phyloP scores from a whole-genome alignment of 2,888 invertebrate genomes.

The Monoplex corrugatus region DNA sequence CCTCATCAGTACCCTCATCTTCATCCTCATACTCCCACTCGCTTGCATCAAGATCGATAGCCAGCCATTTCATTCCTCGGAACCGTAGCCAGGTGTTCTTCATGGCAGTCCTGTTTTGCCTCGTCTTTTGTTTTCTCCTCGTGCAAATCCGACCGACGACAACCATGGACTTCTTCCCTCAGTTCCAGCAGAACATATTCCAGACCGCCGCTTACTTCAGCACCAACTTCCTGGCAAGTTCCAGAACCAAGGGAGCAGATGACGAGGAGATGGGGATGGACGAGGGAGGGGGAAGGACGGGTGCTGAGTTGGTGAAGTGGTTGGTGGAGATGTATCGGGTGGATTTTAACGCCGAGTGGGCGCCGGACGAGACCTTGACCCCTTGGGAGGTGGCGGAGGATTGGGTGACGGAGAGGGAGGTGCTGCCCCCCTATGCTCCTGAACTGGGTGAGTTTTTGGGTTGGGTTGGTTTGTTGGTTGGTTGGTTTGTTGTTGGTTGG shows the following conservation, averaged over 20 bases:
- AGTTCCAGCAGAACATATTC: too few relatives aligned
- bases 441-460: background rate
- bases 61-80: background rate
- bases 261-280: background rate
- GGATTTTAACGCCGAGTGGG: constrained; percentile 6
- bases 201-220: too few relatives aligned
- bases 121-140: background rate
- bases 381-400: background rate
- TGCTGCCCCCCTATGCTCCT: background rate
- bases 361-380: too few relatives aligned
- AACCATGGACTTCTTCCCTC: background rate
- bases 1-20: background rate
- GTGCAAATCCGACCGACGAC: background rate
- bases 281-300: background rate
- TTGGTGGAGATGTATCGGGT: background rate
- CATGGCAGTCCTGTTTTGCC: background rate
- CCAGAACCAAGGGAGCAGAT: background rate
- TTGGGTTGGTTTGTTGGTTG: background rate
- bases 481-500: too few relatives aligned
- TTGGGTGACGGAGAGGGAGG: background rate
- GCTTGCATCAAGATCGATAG: too few relatives aligned
- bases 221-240: too few relatives aligned
- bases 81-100: background rate
- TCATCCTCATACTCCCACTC: background rate
- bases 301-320: background rate